Evolutionary conservation across 2,888 invertebrate genomes (phyloP).

Genomic region (Nycteola revayana): DNA sequence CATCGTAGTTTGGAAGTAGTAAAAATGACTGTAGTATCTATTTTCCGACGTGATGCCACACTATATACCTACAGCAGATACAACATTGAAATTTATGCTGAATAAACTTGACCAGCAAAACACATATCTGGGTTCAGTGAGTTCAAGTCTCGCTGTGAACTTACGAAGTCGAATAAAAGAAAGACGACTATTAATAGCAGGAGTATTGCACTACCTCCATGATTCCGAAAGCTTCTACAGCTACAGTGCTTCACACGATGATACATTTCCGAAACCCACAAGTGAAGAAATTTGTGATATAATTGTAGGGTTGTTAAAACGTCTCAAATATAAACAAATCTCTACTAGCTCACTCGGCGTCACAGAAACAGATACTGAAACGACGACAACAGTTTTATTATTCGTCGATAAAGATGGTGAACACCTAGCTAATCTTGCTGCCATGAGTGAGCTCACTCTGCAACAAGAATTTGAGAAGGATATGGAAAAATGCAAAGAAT

Average conservation of each 20-base stretch:
- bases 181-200: slow-evolving; percentile 9
- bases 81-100: slow-evolving; percentile 6
- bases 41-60: slow-evolving; percentile 7
- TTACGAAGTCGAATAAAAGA: slow-evolving; percentile 6
- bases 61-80: slow-evolving; percentile 9
- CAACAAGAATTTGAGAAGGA: too few species aligned
- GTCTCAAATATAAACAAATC: slow-evolving; percentile 5
- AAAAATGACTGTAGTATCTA: slow-evolving; percentile 2
- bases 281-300: slow-evolving; percentile 4
- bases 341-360: too few species aligned
- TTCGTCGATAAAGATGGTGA: too few species aligned
- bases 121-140: slow-evolving; percentile 2
- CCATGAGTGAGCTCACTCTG: too few species aligned
- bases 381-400: too few species aligned
- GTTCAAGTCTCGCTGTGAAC: slow-evolving; percentile 6
- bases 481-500: too few species aligned
- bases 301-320: slow-evolving; percentile 5
- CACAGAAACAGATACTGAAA: too few species aligned
- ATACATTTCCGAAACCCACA: slow-evolving; percentile 6
- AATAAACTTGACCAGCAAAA: slow-evolving; percentile 9
- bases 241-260: slow-evolving; percentile 1
- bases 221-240: slow-evolving; percentile 9
- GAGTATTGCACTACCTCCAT: slow-evolving; percentile 10
- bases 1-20: slow-evolving; percentile 1
- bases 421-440: too few species aligned